phyloP scores from a whole-genome alignment of 1,140 invertebrate species.

The Cheumatopsyche charites region DNA sequence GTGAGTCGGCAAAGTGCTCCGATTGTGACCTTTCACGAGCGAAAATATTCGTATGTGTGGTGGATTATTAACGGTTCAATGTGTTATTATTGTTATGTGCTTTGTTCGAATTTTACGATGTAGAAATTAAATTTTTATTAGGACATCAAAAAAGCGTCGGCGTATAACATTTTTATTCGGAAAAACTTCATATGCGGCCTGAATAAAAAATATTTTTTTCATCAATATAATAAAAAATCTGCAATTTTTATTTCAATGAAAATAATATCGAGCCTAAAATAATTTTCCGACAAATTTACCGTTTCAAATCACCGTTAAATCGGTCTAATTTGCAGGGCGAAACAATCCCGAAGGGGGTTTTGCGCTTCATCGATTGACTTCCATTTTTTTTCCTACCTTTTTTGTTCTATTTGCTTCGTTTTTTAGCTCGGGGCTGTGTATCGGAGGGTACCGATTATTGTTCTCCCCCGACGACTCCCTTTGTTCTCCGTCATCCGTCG shows the following conservation, averaged over 20 bases:
- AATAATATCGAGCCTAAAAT: too few species aligned
- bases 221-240: too few species aligned
- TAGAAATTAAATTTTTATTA: conserved; percentile 9
- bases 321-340: conserved; percentile 4
- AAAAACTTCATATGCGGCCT: too few species aligned
- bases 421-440: not conserved
- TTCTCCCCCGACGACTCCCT: not conserved
- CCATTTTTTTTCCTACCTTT: not conserved
- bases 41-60: not conserved
- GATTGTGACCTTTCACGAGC: conserved; percentile 15
- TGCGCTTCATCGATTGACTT: conserved; percentile 11
- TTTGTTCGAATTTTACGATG: not conserved
- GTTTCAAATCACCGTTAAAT: not conserved
- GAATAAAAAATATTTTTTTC: too few species aligned
- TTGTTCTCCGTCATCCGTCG: conserved; percentile 11
- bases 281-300: too few species aligned
- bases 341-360: not conserved
- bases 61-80: conserved; percentile 27
- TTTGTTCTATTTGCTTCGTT: too few species aligned
- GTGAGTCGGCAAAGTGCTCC: conserved; percentile 18
- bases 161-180: too few species aligned
- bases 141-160: not conserved
- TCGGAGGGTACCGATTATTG: conserved; percentile 14
- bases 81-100: conserved; percentile 14
- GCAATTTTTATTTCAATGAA: too few species aligned